A percentile compares a stretch with the other conserved stretches of the same genome.
Conservation (phyloP, 1,140 invertebrate genomes). For the Cyrtorhinus lividipennis region DNA sequence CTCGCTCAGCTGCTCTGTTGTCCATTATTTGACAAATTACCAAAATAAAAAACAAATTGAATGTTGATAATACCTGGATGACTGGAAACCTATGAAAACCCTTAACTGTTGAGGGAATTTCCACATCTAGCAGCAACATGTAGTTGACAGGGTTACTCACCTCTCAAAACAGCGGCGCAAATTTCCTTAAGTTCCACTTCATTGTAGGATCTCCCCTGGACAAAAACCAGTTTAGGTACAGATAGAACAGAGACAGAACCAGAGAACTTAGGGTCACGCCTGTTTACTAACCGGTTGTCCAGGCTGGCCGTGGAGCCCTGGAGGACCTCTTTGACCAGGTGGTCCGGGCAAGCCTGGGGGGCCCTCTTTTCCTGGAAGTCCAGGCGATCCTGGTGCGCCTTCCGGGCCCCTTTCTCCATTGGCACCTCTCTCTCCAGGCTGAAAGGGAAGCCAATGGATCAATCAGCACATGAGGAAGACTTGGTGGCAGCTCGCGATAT, state of each 20-base stretch:
- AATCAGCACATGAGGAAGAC: no score
- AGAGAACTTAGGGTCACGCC: no score
- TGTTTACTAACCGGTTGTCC: conserved; percentile 32
- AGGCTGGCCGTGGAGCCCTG: conserved; percentile 39
- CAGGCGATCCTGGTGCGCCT: conserved; percentile 31
- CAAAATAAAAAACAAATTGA: no score
- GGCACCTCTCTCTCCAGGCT: conserved; percentile 37
- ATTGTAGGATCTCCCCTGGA: conserved; percentile 34
- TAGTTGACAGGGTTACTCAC: conserved; percentile 26
- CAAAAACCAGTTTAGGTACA: no score
- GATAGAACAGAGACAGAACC: neutral
- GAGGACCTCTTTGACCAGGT: conserved; percentile 32
- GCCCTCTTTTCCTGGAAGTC: conserved; percentile 35
- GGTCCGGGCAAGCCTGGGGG: conserved; percentile 31
- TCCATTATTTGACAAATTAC: no score
- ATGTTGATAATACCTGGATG: no score
- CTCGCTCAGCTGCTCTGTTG: conserved; percentile 43
- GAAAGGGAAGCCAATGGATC: conserved; percentile 13
- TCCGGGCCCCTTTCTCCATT: conserved; percentile 35
- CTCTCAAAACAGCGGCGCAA: conserved; percentile 37
- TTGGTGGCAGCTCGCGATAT: no score
- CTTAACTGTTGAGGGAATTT: no score
- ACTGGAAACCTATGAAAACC: no score
- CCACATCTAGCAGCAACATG: no score
- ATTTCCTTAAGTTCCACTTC: conserved; percentile 40